Evolutionary conservation across 2,888 invertebrate species (phyloP).

Genomic region (Amiota mariae): DNA sequence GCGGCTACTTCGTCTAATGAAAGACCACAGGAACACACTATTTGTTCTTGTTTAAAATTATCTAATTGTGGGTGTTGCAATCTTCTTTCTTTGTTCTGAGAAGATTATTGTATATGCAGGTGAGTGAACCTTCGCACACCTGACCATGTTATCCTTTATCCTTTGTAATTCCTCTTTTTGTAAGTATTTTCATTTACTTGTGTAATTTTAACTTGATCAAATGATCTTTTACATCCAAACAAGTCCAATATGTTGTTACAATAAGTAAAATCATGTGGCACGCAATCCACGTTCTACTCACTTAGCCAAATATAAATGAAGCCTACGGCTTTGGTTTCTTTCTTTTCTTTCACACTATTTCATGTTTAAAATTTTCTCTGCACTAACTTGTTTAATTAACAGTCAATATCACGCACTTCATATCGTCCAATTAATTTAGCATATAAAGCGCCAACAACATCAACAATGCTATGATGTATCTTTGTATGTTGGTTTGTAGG

Average conservation of each 20-base stretch:
- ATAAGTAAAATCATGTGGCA: neutral
- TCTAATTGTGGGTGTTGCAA: conserved; percentile 22
- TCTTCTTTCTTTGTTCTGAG: conserved; percentile 21
- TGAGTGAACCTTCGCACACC: conserved; percentile 1
- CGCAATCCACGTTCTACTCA: conserved; percentile 1
- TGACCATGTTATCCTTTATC: neutral
- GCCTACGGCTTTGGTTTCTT: no score
- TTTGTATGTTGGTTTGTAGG: conserved; percentile 14
- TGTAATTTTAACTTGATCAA: neutral
- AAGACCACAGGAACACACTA: conserved; percentile 5
- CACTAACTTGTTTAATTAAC: conserved; percentile 65
- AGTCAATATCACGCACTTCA: conserved; percentile 69
- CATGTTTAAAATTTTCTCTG: conserved; percentile 14
- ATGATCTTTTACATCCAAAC: conserved; percentile 8
- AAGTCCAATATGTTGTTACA: neutral
- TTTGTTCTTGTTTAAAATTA: conserved; percentile 22
- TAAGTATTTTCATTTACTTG: neutral
- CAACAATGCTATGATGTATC: conserved; percentile 35
- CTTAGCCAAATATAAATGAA: no score
- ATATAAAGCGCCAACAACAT: conserved; percentile 60
- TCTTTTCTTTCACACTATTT: neutral
- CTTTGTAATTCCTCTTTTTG: neutral
- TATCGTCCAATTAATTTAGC: conserved; percentile 67
- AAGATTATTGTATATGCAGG: neutral
- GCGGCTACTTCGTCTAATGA: conserved; percentile 12